Evolutionary conservation across 2,888 invertebrate species (phyloP).

Genomic region (Alentia gelatinosa): DNA sequence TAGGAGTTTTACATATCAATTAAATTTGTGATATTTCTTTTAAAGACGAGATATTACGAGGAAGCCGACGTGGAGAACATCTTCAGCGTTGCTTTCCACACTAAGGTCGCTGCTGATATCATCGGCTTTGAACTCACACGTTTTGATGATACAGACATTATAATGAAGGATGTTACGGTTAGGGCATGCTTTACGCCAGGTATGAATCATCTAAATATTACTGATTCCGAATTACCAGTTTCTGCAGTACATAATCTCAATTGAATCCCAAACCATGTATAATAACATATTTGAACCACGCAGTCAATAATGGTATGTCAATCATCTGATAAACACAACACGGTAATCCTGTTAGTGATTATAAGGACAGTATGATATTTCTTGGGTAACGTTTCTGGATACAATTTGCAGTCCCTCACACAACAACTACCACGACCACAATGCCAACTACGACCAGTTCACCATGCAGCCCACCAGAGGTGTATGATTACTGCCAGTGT

Average conservation of each 20-base stretch:
- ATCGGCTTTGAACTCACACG: background rate
- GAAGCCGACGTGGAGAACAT: background rate
- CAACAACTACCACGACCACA: background rate
- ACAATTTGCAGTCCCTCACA: no score
- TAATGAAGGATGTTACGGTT: background rate
- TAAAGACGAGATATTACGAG: background rate
- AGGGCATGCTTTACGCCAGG: constrained; percentile 43
- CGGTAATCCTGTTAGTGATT: no score
- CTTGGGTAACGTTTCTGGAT: no score
- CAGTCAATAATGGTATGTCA: no score
- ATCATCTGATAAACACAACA: no score
- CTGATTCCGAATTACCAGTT: no score
- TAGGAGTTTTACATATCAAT: no score
- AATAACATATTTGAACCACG: no score
- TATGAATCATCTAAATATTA: no score
- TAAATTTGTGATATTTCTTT: background rate
- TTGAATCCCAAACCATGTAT: no score
- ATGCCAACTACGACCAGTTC: background rate
- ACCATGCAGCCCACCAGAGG: background rate
- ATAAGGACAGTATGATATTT: no score
- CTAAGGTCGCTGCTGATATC: constrained; percentile 2
- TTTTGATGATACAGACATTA: background rate
- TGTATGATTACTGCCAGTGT: constrained; percentile 26
- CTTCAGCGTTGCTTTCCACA: constrained; percentile 15
- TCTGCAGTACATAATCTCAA: no score